A percentile compares a stretch with the other conserved stretches of the same genome.
phyloP scores from a whole-genome alignment of 2,797 vertebrate species.

The Rhynchonycteris naso region DNA sequence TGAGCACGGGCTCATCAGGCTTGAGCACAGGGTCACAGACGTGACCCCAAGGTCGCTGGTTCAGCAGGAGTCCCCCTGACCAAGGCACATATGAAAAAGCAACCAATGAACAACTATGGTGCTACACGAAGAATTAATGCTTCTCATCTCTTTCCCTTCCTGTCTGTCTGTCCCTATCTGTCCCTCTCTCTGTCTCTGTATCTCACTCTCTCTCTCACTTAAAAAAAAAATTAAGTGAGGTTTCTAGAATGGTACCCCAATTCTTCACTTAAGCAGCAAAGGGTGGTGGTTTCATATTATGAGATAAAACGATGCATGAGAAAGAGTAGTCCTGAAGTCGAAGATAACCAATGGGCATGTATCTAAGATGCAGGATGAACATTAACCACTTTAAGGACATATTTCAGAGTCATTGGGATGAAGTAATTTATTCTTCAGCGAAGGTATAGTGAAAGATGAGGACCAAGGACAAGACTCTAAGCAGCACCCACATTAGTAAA shows the following conservation, averaged over 20 bases:
- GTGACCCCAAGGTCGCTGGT: no score
- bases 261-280: neutral
- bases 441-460: neutral
- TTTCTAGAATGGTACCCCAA: conserved; percentile 2
- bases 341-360: neutral
- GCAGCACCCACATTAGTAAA: neutral
- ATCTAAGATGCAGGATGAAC: neutral
- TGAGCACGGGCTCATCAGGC: no score
- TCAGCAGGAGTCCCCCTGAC: no score
- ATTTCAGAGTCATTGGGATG: neutral
- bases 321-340: neutral
- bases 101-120: no score
- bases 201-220: no score
- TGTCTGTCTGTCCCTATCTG: no score
- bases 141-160: no score
- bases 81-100: no score
- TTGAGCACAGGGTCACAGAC: no score
- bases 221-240: neutral
- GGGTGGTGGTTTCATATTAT: neutral
- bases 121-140: no score
- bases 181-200: no score
- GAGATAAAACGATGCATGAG: neutral
- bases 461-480: neutral
- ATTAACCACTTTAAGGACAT: neutral
- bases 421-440: neutral